Evolutionary conservation across 2,888 invertebrate genomes (phyloP), one percentile per base, ranked within the genome.

Genomic region (Operophtera brumata): DNA sequence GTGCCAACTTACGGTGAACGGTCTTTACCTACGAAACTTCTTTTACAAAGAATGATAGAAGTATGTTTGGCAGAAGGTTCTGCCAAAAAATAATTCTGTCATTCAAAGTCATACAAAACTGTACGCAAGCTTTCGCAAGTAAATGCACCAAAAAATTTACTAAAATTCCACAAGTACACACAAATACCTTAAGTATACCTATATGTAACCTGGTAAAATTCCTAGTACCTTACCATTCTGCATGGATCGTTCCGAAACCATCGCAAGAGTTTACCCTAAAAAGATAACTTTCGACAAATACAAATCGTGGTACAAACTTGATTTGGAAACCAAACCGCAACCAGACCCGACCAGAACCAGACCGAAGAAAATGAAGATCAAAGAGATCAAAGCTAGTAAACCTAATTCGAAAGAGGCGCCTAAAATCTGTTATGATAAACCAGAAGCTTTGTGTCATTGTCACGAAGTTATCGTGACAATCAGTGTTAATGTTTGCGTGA

Each of bases 261-360:
- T 10, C 11, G 10, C 12, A 25, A 1, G 4, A 25, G 32, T 25
- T 40, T 51, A 11, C 12, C 11, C n/a, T n/a, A 3, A 20, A 3
- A 3, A 20, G 4, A 20, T 20, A 20, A 20, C 20, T 39, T 73
- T 66, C 35, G 75, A 78, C 10, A 76, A 74, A 44, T 65, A 78
- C 49, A 78, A 78, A 32, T 78, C 78, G 0, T 78, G 78, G 78
- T 78, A 78, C 48, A 75, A 76, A 53, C 2, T 77, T 1, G 78
- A 78, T 12, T 39, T 78, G 0, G 77, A 2, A 20, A 3, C 20
- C 20, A 20, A 3, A 20, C 20, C 20, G 20, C 2, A 20, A 20
- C 20, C 2, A 2, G 20, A 20, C 20, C 2, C 2, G 4, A 20
- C 20, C 4, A 20, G 20, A 0, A 11, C 13, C 6, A 40, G 47